Evolutionary conservation across 1,140 invertebrate genomes (phyloP).

Genomic region (Scylla paramamosain): DNA sequence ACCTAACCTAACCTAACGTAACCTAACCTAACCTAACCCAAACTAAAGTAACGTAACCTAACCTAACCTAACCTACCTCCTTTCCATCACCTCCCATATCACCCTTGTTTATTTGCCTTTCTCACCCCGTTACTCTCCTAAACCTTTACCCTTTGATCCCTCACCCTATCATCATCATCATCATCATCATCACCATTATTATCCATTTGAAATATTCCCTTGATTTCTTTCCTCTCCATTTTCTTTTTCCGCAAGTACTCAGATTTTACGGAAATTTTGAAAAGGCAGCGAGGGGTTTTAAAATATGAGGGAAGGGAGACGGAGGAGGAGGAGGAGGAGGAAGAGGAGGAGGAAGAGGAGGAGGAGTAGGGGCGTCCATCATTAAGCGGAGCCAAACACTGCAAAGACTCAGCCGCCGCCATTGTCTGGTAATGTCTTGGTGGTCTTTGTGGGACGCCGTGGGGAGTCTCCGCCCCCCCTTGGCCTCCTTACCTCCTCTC

Average conservation of each 20-base stretch:
- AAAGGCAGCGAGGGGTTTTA: not conserved
- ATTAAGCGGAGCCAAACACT: not conserved
- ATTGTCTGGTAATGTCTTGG: slow-evolving; percentile 3
- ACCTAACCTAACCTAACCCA: too few species aligned
- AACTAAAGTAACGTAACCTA: too few species aligned
- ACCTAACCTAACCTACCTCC: too few species aligned
- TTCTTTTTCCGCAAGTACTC: too few species aligned
- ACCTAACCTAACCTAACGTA: too few species aligned
- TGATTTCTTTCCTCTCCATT: too few species aligned
- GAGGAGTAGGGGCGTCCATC: not conserved
- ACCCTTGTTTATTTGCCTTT: not conserved
- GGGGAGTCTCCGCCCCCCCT: not conserved
- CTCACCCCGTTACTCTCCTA: not conserved
- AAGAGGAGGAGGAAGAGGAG: not conserved
- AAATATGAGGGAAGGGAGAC: not conserved
- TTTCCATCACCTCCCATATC: not conserved
- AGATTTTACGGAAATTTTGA: too few species aligned
- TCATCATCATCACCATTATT: not conserved
- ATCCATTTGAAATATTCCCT: not conserved
- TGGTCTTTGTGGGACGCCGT: not conserved
- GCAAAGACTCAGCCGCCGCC: not conserved
- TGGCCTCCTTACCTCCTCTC: not conserved
- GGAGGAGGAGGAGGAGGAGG: not conserved
- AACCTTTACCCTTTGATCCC: not conserved
- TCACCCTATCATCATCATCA: not conserved